Base-by-base conservation (phyloP, 2,797 vertebrate species). In the Lateolabrax maculatus region DNA sequence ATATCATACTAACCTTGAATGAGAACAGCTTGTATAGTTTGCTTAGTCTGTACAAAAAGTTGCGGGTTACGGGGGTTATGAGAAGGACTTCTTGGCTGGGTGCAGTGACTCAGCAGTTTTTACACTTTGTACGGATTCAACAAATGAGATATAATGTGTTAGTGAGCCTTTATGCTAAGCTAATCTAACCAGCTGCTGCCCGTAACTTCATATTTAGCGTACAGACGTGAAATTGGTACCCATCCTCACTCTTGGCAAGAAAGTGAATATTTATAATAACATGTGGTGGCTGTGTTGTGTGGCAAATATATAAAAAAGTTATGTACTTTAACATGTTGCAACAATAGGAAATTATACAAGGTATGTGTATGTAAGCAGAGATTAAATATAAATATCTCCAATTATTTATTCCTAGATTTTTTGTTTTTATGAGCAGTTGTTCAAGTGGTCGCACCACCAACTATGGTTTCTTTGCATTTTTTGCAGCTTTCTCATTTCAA, bases 401-500 rank as follows among this genome's bases (percentile, higher is more conserved):
- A 11, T 13, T 10, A 57, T 27, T 57, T 62, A 25, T 23, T 34
- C 11, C 13, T 23, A 15, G n/a, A 25, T 36, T 55, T 71, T 44
- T 34, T 7, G 19, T 16, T 62, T 75, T 65, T 21, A 2, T n/a
- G n/a, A 62, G 55, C 37, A 29, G 37, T 44, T 13, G 36, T 56
- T 60, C 36, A 27, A 57, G n/a, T 44, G 10, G 36, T 48, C 2
- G 12, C 68, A 58, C 23, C 3, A 31, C 4, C 39, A 34, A 8
- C 39, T 9, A 29, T 5, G 2, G 11, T 48, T 48, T 55, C 5
- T 15, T 56, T 51, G 21, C 6, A n/a, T 15, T 12, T 73, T 79
- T 52, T 68, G 23, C 39, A 67, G 49, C 34, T 36, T 65, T 25
- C 34, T 43, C 43, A 37, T 65, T 79, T 62, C 29, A 61, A 16